These are phyloP conservation scores for Syrista parreyssii DNA, from an alignment of 2,888 invertebrate species.

Conservation along the genomic window DNA sequence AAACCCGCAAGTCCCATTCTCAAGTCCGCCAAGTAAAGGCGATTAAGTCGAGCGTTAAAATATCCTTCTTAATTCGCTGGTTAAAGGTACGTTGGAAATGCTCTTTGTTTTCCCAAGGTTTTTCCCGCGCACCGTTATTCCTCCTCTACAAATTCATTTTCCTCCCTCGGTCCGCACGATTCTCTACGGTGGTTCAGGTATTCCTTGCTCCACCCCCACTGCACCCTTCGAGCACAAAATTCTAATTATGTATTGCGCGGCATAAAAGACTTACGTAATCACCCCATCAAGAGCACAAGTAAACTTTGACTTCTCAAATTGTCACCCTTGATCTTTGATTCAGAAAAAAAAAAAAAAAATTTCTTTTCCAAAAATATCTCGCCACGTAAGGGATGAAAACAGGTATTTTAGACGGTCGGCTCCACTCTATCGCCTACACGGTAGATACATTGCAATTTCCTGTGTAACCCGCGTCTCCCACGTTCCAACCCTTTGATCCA, in stretches of 20 bases:
- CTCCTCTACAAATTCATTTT: conserved; percentile 5
- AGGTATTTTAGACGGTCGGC: conserved; percentile 12
- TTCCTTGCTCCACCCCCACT: conserved; percentile 5
- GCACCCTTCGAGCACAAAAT: conserved; percentile 20
- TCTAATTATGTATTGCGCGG: conserved; percentile 10
- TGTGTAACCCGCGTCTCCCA: conserved; percentile 21
- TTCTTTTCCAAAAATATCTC: not conserved
- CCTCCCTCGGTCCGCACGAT: conserved; percentile 25
- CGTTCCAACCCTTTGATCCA: conserved; percentile 57
- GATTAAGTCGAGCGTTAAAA: conserved; percentile 58
- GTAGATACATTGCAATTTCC: conserved; percentile 20
- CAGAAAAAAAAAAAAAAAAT: not conserved
- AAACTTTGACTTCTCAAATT: not conserved
- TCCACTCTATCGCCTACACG: not conserved
- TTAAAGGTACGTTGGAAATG: conserved; percentile 18
- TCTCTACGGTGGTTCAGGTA: conserved; percentile 21
- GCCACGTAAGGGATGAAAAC: not conserved
- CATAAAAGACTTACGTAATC: not conserved
- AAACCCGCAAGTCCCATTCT: not conserved
- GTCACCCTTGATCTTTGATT: not conserved
- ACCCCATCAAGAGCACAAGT: not conserved
- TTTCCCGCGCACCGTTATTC: conserved; percentile 16
- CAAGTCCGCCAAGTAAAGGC: conserved; percentile 40
- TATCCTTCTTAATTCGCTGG: conserved; percentile 55
- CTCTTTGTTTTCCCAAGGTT: conserved; percentile 47